Evolutionary conservation across 1,140 invertebrate genomes (phyloP).

Genomic region (Heliothis subflexa): DNA sequence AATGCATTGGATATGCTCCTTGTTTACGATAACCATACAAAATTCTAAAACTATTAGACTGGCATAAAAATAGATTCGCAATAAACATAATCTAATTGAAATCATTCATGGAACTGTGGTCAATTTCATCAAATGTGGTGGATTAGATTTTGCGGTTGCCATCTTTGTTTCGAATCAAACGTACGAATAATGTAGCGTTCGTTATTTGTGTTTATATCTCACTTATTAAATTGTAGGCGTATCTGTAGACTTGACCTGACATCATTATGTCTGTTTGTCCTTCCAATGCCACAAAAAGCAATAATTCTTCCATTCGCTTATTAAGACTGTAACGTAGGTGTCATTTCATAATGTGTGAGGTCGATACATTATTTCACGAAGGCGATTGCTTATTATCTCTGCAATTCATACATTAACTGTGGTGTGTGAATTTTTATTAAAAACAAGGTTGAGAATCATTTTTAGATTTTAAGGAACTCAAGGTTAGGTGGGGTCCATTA

Average conservation of each 20-base stretch:
- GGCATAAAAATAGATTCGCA: not conserved
- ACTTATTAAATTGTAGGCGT: conserved; percentile 29
- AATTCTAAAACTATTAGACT: not conserved
- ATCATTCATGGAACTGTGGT: not conserved
- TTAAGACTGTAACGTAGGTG: conserved; percentile 47
- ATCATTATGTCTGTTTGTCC: conserved; percentile 49
- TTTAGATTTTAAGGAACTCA: conserved; percentile 23
- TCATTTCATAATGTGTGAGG: conserved; percentile 54
- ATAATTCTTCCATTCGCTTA: conserved; percentile 57
- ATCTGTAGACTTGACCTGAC: conserved; percentile 42
- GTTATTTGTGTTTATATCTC: conserved; percentile 14
- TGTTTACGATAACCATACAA: not conserved
- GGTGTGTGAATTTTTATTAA: conserved; percentile 39
- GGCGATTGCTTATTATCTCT: conserved; percentile 41
- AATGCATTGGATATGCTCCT: conserved; percentile 22
- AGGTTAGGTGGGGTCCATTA: not conserved
- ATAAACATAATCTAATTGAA: conserved; percentile 2
- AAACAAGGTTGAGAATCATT: conserved; percentile 35
- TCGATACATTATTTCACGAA: conserved; percentile 48
- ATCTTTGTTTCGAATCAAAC: conserved; percentile 10
- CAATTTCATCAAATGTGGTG: not conserved
- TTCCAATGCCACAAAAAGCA: conserved; percentile 51
- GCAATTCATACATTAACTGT: conserved; percentile 47
- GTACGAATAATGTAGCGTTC: conserved; percentile 17
- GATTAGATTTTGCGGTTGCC: conserved; percentile 13